A percentile compares a stretch with the other conserved stretches of the same genome.
These are phyloP conservation scores for Esox masquinongy DNA, from an alignment of 2,797 vertebrate genomes.

Conservation along the genomic window DNA sequence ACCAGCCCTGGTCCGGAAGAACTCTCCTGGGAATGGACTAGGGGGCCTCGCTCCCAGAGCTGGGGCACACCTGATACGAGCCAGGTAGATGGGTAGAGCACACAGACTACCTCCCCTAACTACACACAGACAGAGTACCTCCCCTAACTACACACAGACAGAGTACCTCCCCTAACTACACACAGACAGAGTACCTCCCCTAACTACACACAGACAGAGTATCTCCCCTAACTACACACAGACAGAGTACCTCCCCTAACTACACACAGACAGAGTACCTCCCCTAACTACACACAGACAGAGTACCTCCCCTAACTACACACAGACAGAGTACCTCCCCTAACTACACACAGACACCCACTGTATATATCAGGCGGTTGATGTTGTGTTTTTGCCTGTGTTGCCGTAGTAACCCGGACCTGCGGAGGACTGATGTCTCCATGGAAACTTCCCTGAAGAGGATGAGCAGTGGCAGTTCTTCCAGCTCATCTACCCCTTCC, in stretches of 20 bases:
- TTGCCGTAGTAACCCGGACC: slow-evolving; percentile 90
- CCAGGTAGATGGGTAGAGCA: slow-evolving; percentile 77
- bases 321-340: neutral
- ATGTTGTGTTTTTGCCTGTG: slow-evolving; percentile 33
- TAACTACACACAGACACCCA: neutral
- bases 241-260: neutral
- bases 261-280: neutral
- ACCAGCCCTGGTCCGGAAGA: slow-evolving; percentile 93
- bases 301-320: neutral
- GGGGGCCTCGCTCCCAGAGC: slow-evolving; percentile 83
- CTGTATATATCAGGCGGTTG: neutral
- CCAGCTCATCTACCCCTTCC: slow-evolving; percentile 97
- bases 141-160: slow-evolving; percentile 11
- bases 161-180: neutral
- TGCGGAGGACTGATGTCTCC: slow-evolving; percentile 85
- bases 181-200: too few species aligned
- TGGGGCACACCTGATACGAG: slow-evolving; percentile 90
- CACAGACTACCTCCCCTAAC: neutral
- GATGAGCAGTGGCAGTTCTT: slow-evolving; percentile 95
- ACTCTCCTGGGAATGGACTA: slow-evolving; percentile 91
- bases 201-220: neutral
- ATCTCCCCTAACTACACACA: neutral
- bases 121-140: slow-evolving; percentile 11
- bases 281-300: slow-evolving; percentile 1
- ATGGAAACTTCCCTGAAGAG: slow-evolving; percentile 89